Evolutionary conservation across 2,797 vertebrate genomes (phyloP), one percentile per base, ranked within the genome.

Genomic region (Ptychadena robeensis): DNA sequence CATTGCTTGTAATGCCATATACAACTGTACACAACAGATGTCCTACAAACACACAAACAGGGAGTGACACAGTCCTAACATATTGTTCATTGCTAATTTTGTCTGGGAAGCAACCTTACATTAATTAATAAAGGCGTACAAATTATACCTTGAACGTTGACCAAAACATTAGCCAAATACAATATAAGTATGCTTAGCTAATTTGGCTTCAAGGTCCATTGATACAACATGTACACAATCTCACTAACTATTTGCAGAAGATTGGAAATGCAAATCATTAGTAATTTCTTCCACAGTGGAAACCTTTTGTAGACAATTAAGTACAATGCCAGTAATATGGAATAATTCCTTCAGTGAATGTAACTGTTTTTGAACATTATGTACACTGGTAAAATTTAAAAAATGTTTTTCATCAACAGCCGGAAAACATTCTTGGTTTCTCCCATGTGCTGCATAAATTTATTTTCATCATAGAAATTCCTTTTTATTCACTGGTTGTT

Each of bases 301-400:
- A 82, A 82, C 57, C 66, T 82, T 77, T 71, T 82, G 73, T 53
- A 64, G 81, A 72, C 67, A 82, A 78, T 77, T 71, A 71, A 63
- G 12, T 7, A 10, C 57, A 9, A 28, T 82, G 81, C 53, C 81
- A 77, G 73, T 64, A 71, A 82, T 70, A 65, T 65, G 73, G 73
- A 78, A 82, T 87, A 91, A 91, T 92, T 91, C 93, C 91, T 93
- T 92, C 79, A 86, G 81, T 90, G 91, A 89, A 90, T 89, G 85
- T 88, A 93, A 90, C 83, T 88, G 85, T 86, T 88, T 87, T 90
- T 89, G 82, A 91, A 93, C 90, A 91, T 90, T 89, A 86, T 87
- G 88, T 89, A 86, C 89, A 91, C 88, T 88, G 82, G 87, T 88
- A 89, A 90, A 88, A 89, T 82, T 84, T 80, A 89, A 92, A 87